A percentile compares a stretch with the other conserved stretches of the same genome.
Conservation (phyloP, 2,888 invertebrate species). For the Lasius platythorax region DNA sequence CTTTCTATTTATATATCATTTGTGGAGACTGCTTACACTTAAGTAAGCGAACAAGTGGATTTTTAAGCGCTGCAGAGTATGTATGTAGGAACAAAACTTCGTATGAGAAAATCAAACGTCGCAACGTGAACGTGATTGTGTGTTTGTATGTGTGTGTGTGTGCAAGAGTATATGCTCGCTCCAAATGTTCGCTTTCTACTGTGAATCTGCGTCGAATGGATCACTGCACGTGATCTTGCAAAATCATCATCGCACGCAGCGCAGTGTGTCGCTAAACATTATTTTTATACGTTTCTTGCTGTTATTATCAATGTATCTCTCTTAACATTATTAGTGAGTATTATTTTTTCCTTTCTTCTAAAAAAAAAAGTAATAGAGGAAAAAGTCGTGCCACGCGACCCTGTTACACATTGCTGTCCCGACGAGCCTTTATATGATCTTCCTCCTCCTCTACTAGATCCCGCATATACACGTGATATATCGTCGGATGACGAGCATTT, state of each 20-base stretch:
- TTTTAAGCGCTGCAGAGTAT: neutral
- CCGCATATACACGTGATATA: neutral
- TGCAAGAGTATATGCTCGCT: slow-evolving; percentile 42
- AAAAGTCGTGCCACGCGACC: slow-evolving; percentile 33
- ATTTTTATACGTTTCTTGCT: slow-evolving; percentile 55
- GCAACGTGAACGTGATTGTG: neutral
- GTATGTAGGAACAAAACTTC: neutral
- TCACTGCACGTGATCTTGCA: slow-evolving; percentile 41
- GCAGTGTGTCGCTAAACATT: slow-evolving; percentile 60
- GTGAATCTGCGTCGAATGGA: slow-evolving; percentile 51
- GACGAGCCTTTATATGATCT: slow-evolving; percentile 49
- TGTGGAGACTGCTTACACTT: slow-evolving; percentile 57
- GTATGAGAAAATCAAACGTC: neutral
- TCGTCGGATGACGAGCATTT: slow-evolving; percentile 28
- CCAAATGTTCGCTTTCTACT: slow-evolving; percentile 55
- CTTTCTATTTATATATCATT: slow-evolving; percentile 73
- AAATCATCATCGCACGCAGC: slow-evolving; percentile 46
- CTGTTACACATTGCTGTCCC: slow-evolving; percentile 46
- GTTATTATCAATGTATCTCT: slow-evolving; percentile 54
- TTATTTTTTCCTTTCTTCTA: slow-evolving; percentile 52
- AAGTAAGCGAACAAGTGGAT: slow-evolving; percentile 55
- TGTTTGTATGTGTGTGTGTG: neutral
- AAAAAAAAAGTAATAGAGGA: slow-evolving; percentile 6
- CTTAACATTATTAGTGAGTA: slow-evolving; percentile 67
- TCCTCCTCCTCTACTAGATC: neutral